Base-by-base conservation (phyloP, 2,797 vertebrate species). In the Gorsachius magnificus region DNA sequence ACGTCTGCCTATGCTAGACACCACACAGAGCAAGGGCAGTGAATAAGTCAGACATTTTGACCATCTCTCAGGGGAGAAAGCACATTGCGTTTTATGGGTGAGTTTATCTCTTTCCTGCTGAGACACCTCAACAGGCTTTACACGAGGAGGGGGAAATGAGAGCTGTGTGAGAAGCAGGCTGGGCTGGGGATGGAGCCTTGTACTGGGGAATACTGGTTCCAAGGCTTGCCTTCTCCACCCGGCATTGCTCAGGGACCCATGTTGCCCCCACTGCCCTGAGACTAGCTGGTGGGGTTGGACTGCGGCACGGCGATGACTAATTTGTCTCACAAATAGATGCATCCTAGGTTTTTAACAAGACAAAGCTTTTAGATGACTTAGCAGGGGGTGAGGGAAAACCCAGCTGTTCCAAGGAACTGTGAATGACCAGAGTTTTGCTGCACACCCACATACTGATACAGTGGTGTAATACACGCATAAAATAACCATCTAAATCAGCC, bases 11-110 rank as follows among this genome's bases (percentile, higher is more conserved):
- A 4, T 14, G 19, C 48, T 12, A 26, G 25, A 46, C 36, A 54
- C n/a, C 31, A 6, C 20, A 14, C 8, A 29, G 53, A 48, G 56
- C 24, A 17, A 24, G 36, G 33, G 20, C 50, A 36, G 25, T 6
- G 43, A 58, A 4, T n/a, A 6, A 43, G 11, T 38, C 2, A 20
- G 46, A 41, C 6, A 2, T 16, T 48, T 12, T 20, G 33, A 31
- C 16, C 16, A 2, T 36, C 25, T 77, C 38, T 36, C 4, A 28
- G 18, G 58, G 33, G 4, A 46, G 41, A 81, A 56, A 35, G 18
- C 0, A 0, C 63, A 5, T 45, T 26, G 22, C 16, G 7, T 69
- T 71, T 89, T n/a, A 5, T 0, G 1, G 33, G 7, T 0, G 1
- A 38, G 50, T 65, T 77, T 58, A 0, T 38, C 26, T 65, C 51